Evolutionary conservation across 2,888 invertebrate species (phyloP).

Genomic region (Noctua fimbriata): DNA sequence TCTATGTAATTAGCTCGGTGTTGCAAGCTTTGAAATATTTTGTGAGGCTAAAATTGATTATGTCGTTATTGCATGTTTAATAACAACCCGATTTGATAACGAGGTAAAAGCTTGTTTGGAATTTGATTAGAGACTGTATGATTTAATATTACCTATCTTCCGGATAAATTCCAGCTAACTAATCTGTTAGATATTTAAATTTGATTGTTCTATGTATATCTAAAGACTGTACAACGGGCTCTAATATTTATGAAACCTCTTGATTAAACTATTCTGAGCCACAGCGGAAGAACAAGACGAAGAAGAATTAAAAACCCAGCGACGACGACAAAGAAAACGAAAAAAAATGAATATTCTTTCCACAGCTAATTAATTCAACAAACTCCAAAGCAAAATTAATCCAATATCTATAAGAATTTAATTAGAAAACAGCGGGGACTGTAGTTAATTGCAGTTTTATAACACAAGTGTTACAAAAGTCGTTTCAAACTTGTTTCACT

Average conservation of each 20-base stretch:
- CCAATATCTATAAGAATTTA: slow-evolving; percentile 62
- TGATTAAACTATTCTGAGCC: background rate
- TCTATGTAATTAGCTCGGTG: slow-evolving; percentile 30
- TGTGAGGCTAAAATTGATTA: slow-evolving; percentile 21
- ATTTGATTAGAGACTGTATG: slow-evolving; percentile 3
- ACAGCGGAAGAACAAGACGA: background rate
- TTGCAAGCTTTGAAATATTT: slow-evolving; percentile 38
- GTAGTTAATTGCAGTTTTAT: slow-evolving; percentile 74
- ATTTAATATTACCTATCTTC: background rate
- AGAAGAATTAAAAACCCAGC: background rate
- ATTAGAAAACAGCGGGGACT: slow-evolving; percentile 62
- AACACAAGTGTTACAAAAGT: slow-evolving; percentile 67
- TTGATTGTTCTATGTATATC: background rate
- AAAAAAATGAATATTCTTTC: background rate
- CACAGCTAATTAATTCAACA: slow-evolving; percentile 13
- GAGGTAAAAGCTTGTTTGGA: background rate
- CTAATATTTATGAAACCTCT: background rate
- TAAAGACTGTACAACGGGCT: background rate
- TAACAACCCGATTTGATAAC: slow-evolving; percentile 3
- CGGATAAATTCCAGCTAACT: background rate
- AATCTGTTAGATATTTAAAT: background rate
- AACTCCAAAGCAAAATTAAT: slow-evolving; percentile 42
- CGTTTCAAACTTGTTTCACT: slow-evolving; percentile 69
- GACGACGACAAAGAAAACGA: background rate
- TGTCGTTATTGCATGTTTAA: slow-evolving; percentile 20